phyloP scores from a whole-genome alignment of 2,888 invertebrate species.

The Acronicta leporina region DNA sequence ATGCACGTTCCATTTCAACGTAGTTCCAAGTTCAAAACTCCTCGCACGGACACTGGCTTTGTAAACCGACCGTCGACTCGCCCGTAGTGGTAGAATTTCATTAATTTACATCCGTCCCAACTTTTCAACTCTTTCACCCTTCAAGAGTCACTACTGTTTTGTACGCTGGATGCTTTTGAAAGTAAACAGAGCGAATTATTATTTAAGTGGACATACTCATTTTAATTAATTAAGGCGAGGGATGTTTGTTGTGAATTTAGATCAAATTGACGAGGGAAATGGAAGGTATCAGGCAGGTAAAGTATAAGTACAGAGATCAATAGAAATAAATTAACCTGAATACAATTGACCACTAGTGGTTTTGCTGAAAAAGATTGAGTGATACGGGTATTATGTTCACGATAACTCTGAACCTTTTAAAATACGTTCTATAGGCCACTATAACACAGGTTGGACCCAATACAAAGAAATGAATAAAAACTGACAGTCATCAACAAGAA shows the following conservation, averaged over 20 bases:
- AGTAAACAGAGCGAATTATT: slow-evolving; percentile 32
- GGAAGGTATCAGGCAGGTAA: too few relatives aligned
- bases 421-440: too few relatives aligned
- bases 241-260: too few relatives aligned
- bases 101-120: slow-evolving; percentile 81
- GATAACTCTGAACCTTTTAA: too few relatives aligned
- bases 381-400: too few relatives aligned
- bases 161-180: slow-evolving; percentile 55
- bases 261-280: too few relatives aligned
- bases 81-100: slow-evolving; percentile 72
- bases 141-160: slow-evolving; percentile 69
- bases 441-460: background rate
- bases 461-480: slow-evolving; percentile 36
- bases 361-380: too few relatives aligned
- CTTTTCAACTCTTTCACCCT: slow-evolving; percentile 62
- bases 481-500: slow-evolving; percentile 50
- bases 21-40: slow-evolving; percentile 35
- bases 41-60: slow-evolving; percentile 60
- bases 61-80: slow-evolving; percentile 64
- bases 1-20: slow-evolving; percentile 32
- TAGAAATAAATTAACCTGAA: too few relatives aligned
- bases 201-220: slow-evolving; percentile 13
- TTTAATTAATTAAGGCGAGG: too few relatives aligned
- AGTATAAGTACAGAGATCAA: background rate
- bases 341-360: too few relatives aligned